A percentile compares a stretch with the other conserved stretches of the same genome.
Conservation (phyloP, 2,888 invertebrate genomes). For the Tholera decimalis region DNA sequence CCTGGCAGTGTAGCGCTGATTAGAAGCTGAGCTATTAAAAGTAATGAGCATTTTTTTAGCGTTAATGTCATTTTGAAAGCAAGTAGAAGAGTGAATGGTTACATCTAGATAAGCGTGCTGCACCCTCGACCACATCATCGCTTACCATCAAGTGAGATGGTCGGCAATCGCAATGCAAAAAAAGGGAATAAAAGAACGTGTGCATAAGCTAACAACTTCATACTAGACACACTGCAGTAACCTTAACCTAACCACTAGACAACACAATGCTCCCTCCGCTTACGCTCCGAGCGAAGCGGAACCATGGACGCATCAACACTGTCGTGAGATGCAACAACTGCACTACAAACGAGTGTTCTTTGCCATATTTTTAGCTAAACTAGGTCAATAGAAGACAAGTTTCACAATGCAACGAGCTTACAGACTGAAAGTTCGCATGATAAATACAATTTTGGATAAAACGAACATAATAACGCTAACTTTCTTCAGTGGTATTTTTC, state of each 20-base stretch:
- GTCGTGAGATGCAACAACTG: conserved; percentile 53
- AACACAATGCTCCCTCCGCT: conserved; percentile 47
- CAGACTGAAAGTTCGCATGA: conserved; percentile 52
- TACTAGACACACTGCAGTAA: conserved; percentile 12
- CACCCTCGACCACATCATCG: too few species aligned
- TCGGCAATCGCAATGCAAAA: too few species aligned
- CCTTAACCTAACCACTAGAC: conserved; percentile 34
- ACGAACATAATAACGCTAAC: conserved; percentile 44
- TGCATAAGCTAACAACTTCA: neutral
- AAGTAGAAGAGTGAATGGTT: too few species aligned
- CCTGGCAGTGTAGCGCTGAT: neutral
- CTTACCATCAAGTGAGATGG: neutral
- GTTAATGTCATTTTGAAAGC: neutral
- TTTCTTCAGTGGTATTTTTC: conserved; percentile 52
- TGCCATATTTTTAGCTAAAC: conserved; percentile 68
- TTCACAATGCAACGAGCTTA: conserved; percentile 50
- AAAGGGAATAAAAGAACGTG: neutral
- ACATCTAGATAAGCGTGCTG: too few species aligned
- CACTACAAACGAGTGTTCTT: conserved; percentile 55
- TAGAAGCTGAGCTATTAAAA: neutral
- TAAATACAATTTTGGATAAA: conserved; percentile 32
- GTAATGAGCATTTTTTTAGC: neutral
- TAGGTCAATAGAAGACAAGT: conserved; percentile 68
- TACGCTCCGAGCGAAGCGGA: conserved; percentile 19
- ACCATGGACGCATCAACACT: conserved; percentile 25